Conservation (phyloP, 1,140 invertebrate species). For the Philaenus spumarius region DNA sequence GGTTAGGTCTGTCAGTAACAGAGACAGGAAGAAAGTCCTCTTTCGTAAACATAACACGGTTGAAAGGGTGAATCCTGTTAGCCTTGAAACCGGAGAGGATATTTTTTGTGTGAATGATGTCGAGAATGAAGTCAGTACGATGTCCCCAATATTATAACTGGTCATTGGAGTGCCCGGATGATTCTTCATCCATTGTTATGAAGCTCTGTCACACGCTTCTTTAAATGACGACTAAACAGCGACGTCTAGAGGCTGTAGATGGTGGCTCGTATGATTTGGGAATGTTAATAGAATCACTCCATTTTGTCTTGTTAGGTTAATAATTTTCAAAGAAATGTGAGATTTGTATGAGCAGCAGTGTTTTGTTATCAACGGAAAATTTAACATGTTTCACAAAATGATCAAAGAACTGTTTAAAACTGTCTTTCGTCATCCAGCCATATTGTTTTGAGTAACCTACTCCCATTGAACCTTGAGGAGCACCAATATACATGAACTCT, state of each 20-base stretch:
- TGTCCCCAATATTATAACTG: slow-evolving; percentile 24
- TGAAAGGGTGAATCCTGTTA: no score
- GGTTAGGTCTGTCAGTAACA: no score
- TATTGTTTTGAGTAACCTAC: neutral
- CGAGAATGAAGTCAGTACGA: slow-evolving; percentile 19
- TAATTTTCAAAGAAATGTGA: neutral
- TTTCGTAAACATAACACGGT: no score
- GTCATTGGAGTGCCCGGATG: slow-evolving; percentile 26
- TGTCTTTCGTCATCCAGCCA: slow-evolving; percentile 32
- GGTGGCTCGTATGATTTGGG: slow-evolving; percentile 42
- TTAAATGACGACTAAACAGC: slow-evolving; percentile 27
- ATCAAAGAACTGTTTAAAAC: slow-evolving; percentile 31
- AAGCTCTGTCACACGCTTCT: slow-evolving; percentile 21
- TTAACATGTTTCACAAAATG: slow-evolving; percentile 37
- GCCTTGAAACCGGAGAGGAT: no score
- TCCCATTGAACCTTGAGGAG: neutral
- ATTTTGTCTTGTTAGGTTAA: slow-evolving; percentile 27
- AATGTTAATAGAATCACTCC: slow-evolving; percentile 39
- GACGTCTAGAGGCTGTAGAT: slow-evolving; percentile 42
- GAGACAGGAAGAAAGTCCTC: no score
- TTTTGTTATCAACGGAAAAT: slow-evolving; percentile 27
- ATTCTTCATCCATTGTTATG: slow-evolving; percentile 15
- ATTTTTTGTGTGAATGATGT: slow-evolving; percentile 1
- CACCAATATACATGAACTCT: neutral
- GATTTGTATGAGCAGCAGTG: slow-evolving; percentile 39